Conservation (phyloP, 2,797 vertebrate species). For the Alectoris magna region DNA sequence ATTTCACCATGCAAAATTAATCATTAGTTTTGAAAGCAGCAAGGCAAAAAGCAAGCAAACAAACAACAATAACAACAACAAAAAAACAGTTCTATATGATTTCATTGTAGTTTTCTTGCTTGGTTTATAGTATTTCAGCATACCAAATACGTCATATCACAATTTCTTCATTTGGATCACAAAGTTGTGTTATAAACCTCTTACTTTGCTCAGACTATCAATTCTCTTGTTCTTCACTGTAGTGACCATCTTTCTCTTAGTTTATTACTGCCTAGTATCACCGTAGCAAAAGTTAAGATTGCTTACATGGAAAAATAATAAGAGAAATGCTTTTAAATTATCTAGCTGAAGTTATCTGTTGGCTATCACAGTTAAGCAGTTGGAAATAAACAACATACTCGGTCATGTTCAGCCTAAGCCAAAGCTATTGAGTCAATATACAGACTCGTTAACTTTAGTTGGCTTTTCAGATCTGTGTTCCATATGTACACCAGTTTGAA, state of each 20-base stretch:
- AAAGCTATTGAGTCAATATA: constrained; percentile 6
- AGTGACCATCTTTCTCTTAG: background rate
- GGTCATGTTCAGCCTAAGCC: background rate
- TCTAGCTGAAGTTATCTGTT: constrained; percentile 10
- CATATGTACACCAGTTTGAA: background rate
- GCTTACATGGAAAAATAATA: constrained; percentile 9
- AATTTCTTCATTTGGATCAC: background rate
- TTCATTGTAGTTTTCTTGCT: background rate
- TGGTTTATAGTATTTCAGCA: background rate
- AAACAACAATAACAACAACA: too few species aligned
- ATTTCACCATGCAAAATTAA: background rate
- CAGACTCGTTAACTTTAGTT: background rate
- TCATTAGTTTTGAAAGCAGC: background rate
- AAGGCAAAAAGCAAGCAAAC: background rate
- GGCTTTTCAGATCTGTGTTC: constrained; percentile 20
- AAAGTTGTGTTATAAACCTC: background rate
- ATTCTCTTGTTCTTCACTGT: background rate
- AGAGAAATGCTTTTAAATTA: background rate
- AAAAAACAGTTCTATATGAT: background rate
- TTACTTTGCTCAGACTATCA: background rate
- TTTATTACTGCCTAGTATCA: background rate
- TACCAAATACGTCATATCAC: background rate
- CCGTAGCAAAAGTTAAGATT: background rate
- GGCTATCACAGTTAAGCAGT: background rate
- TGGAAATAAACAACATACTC: constrained; percentile 11